Conservation (phyloP, 2,797 vertebrate genomes). For the Paguma larvata region DNA sequence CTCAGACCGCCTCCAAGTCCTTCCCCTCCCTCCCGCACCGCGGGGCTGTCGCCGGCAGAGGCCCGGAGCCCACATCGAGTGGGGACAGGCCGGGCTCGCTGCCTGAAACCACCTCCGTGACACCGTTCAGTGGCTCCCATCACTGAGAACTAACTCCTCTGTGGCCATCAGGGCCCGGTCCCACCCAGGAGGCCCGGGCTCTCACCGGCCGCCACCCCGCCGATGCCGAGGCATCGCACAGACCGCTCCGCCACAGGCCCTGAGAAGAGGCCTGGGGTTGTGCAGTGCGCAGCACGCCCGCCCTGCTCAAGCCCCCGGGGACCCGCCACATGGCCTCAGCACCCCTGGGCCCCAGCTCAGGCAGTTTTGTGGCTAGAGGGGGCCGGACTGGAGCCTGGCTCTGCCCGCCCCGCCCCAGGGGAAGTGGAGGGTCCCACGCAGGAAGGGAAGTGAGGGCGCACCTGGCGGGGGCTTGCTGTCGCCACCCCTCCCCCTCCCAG, state of each 20-base stretch:
- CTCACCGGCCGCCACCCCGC: not conserved
- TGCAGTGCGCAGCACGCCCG: no score
- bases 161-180: not conserved
- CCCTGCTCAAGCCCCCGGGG: not conserved
- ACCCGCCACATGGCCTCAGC: accelerated
- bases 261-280: accelerated
- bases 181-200: not conserved
- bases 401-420: not conserved
- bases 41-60: not conserved
- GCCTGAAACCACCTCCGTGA: not conserved
- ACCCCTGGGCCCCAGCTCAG: not conserved
- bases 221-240: accelerated
- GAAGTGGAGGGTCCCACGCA: not conserved
- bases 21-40: no score
- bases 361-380: not conserved
- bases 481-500: accelerated
- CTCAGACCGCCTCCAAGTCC: not conserved
- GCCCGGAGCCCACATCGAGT: not conserved
- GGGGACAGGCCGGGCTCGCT: accelerated
- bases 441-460: accelerated
- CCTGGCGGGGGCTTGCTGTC: not conserved
- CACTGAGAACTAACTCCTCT: not conserved
- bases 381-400: not conserved
- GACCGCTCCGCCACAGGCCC: accelerated
- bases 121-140: not conserved